Evolutionary conservation across 1,140 invertebrate species (phyloP), one percentile per base, ranked within the genome.

Genomic region (Pachyrhynchus sulphureomaculatus): DNA sequence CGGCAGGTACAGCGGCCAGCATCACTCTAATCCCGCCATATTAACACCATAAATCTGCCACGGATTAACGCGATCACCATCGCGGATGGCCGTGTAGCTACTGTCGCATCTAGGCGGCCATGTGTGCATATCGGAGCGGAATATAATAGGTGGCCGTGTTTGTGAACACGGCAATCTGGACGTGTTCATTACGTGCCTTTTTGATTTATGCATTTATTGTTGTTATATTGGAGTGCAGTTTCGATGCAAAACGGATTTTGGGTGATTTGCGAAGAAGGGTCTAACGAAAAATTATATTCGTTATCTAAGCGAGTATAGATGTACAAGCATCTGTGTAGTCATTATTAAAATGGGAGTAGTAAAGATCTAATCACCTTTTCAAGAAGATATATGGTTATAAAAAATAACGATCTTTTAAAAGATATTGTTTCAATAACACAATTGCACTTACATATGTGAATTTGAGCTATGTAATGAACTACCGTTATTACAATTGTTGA

Each of bases 11-110:
- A 41, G 45, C 56, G 33, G 45, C 39, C 37, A 51, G 36, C 33
- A 44, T 62, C 62, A 54, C 54, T 52, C 39, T 66, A 66, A 66
- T 82, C 81, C 82, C 76, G 68, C 74, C 77, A 81, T 82, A 83
- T 82, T 82, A 82, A 82, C 81, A 82, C 81, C 78, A 82, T 82
- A 83, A 82, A 83, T 83, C 81, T 81, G 79, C 76, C 76, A 73
- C 68, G 74, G 74, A 74, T 73, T 71, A 73, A 49, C 67, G 65
- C 65, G 66, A 69, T 71, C 66, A 67, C 67, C 66, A 70, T 71
- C 66, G 65, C 64, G 65, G 68, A 68, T 64, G 68, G 65, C 53
- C 61, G 51, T 47, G 51, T 61, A 36, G 42, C 53, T 55, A 23
- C 47, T 52, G 54, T 52, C 45, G 62, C 59, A 52, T 52, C 49